Conservation (phyloP, 2,113 vertebrate genomes). For the Puntigrus tetrazona region DNA sequence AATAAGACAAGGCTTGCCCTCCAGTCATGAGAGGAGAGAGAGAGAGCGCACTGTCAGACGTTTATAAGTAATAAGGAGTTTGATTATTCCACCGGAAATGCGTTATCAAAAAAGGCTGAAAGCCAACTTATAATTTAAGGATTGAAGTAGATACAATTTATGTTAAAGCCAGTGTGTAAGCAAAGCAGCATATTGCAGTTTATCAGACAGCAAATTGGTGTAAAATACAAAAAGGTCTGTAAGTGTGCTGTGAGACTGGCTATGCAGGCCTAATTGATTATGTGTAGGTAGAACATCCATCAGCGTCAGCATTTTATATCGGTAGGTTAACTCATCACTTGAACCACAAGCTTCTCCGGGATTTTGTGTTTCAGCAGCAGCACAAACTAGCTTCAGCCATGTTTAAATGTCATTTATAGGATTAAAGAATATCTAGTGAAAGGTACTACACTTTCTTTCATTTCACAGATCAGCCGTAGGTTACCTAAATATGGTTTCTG, state of each 20-base stretch:
- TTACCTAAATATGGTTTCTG: not conserved
- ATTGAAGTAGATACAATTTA: not conserved
- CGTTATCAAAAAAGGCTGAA: not conserved
- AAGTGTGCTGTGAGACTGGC: not conserved
- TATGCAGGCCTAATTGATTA: conserved; percentile 3
- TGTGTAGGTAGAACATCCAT: not conserved
- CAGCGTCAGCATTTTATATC: not conserved
- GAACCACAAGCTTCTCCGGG: not conserved
- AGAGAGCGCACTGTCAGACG: not conserved
- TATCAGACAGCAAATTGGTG: not conserved
- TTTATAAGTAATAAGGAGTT: not conserved
- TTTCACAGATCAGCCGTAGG: conserved; percentile 2
- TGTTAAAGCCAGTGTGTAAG: not conserved
- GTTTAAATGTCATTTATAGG: not conserved
- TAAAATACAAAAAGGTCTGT: not conserved
- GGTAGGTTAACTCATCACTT: not conserved
- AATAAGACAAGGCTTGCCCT: conserved; percentile 7
- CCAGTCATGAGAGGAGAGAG: not conserved
- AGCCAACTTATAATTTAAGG: conserved; percentile 13
- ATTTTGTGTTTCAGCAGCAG: not conserved
- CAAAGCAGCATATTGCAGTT: not conserved
- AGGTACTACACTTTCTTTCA: not conserved
- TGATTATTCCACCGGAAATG: conserved; percentile 20
- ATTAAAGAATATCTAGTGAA: not conserved
- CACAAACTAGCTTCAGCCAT: not conserved